Conservation (phyloP, 2,797 vertebrate genomes). For the Chelon labrosus region DNA sequence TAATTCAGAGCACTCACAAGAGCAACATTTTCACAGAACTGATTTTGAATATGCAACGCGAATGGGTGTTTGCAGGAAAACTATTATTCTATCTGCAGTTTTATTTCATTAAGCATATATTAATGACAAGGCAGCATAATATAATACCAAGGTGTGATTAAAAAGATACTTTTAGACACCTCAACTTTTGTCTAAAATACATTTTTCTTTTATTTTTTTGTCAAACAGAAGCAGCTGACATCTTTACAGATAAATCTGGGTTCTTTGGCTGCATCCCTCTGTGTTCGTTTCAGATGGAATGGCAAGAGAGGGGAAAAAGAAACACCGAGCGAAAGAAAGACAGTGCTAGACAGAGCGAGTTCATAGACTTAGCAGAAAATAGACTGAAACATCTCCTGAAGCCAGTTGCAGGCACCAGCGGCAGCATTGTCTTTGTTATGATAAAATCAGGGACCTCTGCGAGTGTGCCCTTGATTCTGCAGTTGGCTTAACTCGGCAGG, state of each 20-base stretch:
- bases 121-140: neutral
- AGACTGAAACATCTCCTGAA: conserved; percentile 74
- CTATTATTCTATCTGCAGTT: no score
- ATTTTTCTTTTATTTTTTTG: neutral
- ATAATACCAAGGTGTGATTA: neutral
- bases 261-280: conserved; percentile 42
- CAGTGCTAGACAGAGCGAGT: conserved; percentile 39
- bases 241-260: conserved; percentile 29
- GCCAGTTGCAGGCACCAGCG: conserved; percentile 64
- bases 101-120: neutral
- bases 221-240: neutral
- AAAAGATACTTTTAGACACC: neutral
- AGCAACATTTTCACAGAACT: conserved; percentile 39
- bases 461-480: conserved; percentile 80
- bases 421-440: conserved; percentile 72
- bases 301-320: conserved; percentile 31
- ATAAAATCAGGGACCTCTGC: conserved; percentile 74
- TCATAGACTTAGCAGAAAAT: conserved; percentile 66
- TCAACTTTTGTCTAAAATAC: conserved; percentile 10
- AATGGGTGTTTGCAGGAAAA: conserved; percentile 17
- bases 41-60: conserved; percentile 30
- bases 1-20: conserved; percentile 46
- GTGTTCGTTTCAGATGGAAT: conserved; percentile 46
- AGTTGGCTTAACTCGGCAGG: conserved; percentile 81
- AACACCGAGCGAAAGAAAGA: conserved; percentile 40